A percentile compares a stretch with the other conserved stretches of the same genome.
Evolutionary conservation across 35 echinoderm and acorn worm genomes (phyloP).

Genomic region (Strongylocentrotus purpuratus): DNA sequence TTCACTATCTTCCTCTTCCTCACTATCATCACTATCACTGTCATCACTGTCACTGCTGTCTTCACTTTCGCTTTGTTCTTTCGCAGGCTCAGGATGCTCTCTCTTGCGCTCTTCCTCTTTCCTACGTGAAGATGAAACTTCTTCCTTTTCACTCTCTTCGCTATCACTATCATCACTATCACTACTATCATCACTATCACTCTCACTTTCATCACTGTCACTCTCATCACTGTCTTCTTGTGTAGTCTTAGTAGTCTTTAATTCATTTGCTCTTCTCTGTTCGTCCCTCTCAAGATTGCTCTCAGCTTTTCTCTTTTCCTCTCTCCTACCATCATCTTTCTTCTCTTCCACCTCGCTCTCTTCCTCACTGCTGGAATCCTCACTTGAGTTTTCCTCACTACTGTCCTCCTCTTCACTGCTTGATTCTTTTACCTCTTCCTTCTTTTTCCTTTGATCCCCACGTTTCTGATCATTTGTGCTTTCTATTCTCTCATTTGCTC

Average conservation of each 20-base stretch:
- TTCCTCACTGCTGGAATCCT: conserved; percentile 7
- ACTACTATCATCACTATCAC: background rate
- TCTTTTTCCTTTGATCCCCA: background rate
- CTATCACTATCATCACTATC: background rate
- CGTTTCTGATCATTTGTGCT: no score
- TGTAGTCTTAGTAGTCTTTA: background rate
- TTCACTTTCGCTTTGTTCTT: background rate
- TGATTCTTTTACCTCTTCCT: background rate
- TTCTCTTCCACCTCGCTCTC: background rate
- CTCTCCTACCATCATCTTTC: background rate
- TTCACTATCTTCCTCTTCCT: background rate
- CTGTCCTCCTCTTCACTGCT: background rate
- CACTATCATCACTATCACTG: background rate
- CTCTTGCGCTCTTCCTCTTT: background rate
- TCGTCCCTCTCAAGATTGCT: background rate
- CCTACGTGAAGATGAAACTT: background rate
- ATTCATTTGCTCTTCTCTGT: background rate
- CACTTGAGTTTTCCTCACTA: background rate
- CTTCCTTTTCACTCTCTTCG: background rate
- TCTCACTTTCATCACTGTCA: background rate
- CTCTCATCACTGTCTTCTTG: background rate
- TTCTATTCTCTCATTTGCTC: background rate
- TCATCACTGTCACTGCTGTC: no score
- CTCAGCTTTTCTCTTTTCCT: background rate
- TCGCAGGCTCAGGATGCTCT: background rate